Conservation (phyloP, 2,797 vertebrate genomes). For the Gymnodraco acuticeps region DNA sequence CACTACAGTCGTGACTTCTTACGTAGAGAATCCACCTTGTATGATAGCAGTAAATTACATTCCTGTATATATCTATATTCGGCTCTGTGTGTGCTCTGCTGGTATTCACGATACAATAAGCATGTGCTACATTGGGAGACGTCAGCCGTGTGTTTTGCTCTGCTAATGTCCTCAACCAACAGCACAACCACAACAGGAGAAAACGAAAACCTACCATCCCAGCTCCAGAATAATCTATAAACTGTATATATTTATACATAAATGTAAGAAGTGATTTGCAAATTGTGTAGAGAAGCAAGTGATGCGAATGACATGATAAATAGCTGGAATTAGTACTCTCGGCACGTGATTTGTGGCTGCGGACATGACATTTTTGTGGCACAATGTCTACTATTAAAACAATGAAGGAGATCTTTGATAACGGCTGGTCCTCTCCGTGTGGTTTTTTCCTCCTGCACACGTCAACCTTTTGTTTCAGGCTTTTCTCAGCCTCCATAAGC, state of each 20-base stretch:
- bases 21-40: conserved; percentile 27
- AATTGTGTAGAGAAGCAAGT: conserved; percentile 90
- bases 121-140: conserved; percentile 70
- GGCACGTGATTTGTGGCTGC: conserved; percentile 94
- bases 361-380: conserved; percentile 94
- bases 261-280: conserved; percentile 93
- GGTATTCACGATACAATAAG: conserved; percentile 63
- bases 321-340: conserved; percentile 89
- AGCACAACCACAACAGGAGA: conserved; percentile 85
- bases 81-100: conserved; percentile 88
- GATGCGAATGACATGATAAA: conserved; percentile 81
- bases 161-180: conserved; percentile 88
- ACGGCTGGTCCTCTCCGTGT: conserved; percentile 82
- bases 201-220: conserved; percentile 79
- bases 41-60: conserved; percentile 82
- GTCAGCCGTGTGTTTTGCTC: conserved; percentile 77
- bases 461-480: background rate
- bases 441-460: background rate
- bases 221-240: conserved; percentile 66
- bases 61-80: conserved; percentile 80
- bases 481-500: conserved; percentile 22
- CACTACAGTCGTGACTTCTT: conserved; percentile 79
- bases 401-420: conserved; percentile 98
- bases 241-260: conserved; percentile 86
- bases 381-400: conserved; percentile 93